Base-by-base conservation (phyloP, 2,888 invertebrate species). In the Drosophila sordidula region DNA sequence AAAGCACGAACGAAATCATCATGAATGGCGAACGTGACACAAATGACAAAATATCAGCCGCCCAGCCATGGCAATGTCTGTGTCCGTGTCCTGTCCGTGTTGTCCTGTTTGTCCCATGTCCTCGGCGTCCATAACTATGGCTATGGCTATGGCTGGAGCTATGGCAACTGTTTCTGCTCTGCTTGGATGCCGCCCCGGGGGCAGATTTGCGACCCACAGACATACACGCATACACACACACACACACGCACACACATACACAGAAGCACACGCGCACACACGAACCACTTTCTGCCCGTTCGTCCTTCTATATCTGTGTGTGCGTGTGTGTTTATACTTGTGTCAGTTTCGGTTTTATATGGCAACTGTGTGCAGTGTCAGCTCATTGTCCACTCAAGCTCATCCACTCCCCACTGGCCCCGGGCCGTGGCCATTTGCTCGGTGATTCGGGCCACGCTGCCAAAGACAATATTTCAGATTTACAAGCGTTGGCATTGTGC, bases 11-110 rank as follows among this genome's bases (percentile, higher is more conserved):
- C 77, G 74, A 86, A 87, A 89, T 88, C 85, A 87, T 85, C 84
- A 89, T 86, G 88, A 86, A 89, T 84, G 82, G 87, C 72, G 89
- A 89, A 89, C 89, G 89, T 89, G 89, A 89, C 89, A 89, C 80
- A 89, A 89, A 90, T 89, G 89, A 90, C 89, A 90, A 90, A 85
- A 88, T 85, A 85, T 85, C 88, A 82, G 75, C 64, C 59, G 78
- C 64, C 66, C 68, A 72, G 83, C 83, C 63, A 79, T 65, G 75
- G 63, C 80, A 74, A 77, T 73, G 78, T 63, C 78, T 50, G 39
- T 32, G 46, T 61, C 58, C 73, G 39, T 39, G 29, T 39, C 41
- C 50, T 36, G n/a, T 29, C 29, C 29, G 29, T 8, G 26, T 34
- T 50, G 51, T 70, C 58, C 72, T 32, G 34, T 22, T 45, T 46